phyloP scores from a whole-genome alignment of 1,140 invertebrate species.

The Drosophila nannoptera region DNA sequence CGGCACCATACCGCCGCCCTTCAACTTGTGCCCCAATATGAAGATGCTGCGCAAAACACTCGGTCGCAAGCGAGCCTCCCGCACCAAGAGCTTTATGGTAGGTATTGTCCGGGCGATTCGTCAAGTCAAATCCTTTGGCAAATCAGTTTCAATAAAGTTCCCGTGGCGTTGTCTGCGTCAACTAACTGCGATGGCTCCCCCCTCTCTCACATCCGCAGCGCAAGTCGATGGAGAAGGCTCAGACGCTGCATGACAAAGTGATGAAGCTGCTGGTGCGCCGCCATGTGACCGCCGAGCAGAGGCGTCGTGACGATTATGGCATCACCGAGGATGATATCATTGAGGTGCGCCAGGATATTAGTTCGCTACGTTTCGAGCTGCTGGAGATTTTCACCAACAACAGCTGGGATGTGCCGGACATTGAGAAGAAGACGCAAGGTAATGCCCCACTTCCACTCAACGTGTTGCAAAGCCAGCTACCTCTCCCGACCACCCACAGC shows the following conservation, averaged over 20 bases:
- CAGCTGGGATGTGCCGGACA: slow-evolving; percentile 87
- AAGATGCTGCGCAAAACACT: slow-evolving; percentile 81
- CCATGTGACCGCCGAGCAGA: slow-evolving; percentile 91
- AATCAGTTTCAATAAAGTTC: slow-evolving; percentile 70
- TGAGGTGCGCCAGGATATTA: slow-evolving; percentile 97
- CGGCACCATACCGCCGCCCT: slow-evolving; percentile 90
- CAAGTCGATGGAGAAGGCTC: slow-evolving; percentile 85
- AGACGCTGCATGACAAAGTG: slow-evolving; percentile 85
- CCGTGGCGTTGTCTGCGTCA: slow-evolving; percentile 61
- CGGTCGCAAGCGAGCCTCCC: slow-evolving; percentile 71
- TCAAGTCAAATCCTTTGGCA: slow-evolving; percentile 59
- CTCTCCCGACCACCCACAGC: slow-evolving; percentile 21
- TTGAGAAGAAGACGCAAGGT: slow-evolving; percentile 83
- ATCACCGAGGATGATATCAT: slow-evolving; percentile 97
- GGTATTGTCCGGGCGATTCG: slow-evolving; percentile 51
- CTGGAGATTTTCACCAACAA: slow-evolving; percentile 92
- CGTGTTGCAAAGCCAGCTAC: slow-evolving; percentile 19
- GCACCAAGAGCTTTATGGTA: slow-evolving; percentile 83
- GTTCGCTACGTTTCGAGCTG: slow-evolving; percentile 90
- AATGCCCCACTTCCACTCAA: slow-evolving; percentile 46
- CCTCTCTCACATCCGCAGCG: slow-evolving; percentile 80
- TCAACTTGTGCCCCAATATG: slow-evolving; percentile 91
- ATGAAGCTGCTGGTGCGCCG: slow-evolving; percentile 89
- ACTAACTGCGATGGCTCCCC: slow-evolving; percentile 18
- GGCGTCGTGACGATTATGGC: slow-evolving; percentile 88